Evolutionary conservation across 2,888 invertebrate species (phyloP), one percentile per base, ranked within the genome.

Genomic region (Lasius platythorax): DNA sequence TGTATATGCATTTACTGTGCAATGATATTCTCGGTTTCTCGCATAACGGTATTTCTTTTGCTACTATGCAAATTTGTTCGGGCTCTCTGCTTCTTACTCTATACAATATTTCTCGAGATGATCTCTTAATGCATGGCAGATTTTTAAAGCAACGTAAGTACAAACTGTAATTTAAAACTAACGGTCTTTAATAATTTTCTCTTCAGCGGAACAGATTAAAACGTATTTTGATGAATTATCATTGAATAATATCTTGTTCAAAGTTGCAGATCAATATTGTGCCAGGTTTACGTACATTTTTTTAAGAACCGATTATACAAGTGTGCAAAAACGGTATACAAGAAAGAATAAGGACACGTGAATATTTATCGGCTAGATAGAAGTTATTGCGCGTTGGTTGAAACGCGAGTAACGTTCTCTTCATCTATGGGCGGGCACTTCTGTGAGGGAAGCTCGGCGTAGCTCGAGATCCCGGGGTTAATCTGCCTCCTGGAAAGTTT

Each of bases 401-500:
- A 53, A 75, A 72, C 58, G 72, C 83, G 88, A 88, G 84, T 84
- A 88, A 88, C 83, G 76, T 70, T 76, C 83, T 83, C 82, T 70
- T 83, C 82, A 66, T 85, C 84, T 63, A 37, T 28, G 70, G 72
- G 46, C 73, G 66, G 66, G 84, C 64, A 84, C 82, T 82, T 84
- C 33, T 61, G 40, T 23, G 61, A 76, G 74, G 68, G 50, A 75
- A 83, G 63, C 70, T 56, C 86, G 85, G 33, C 85, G 86, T 63
- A 73, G 84, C 66, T 67, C 61, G 85, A 85, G 85, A 88, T 87
- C 88, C 88, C 53, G 83, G 73, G 89, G 91, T 89, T 92, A 92
- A 92, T 92, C 91, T 91, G 90, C 90, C 90, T 91, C 86, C 90
- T 86, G 91, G 85, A 92, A 92, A 92, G 92, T 92, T 92, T 91